These are phyloP conservation scores for Rhopalosiphum nymphaeae DNA, from an alignment of 2,888 invertebrate species.

Conservation along the genomic window DNA sequence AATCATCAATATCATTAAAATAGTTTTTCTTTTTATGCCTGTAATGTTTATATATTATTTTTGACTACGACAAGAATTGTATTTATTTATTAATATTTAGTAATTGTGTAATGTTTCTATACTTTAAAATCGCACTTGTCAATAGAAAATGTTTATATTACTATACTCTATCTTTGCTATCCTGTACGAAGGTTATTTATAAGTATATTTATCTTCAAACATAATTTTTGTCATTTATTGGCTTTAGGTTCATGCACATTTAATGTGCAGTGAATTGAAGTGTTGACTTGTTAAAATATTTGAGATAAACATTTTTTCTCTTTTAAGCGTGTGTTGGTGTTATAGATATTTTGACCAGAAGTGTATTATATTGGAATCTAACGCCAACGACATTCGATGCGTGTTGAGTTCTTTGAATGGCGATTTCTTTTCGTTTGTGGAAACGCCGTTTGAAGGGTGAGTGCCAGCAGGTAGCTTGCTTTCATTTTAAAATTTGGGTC, in stretches of 20 bases:
- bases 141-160: slow-evolving; percentile 16
- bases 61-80: neutral
- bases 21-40: neutral
- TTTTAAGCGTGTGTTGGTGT: neutral
- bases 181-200: neutral
- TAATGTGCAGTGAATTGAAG: slow-evolving; percentile 3
- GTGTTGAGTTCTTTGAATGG: neutral
- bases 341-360: slow-evolving; percentile 17
- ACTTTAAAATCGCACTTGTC: neutral
- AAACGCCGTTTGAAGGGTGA: slow-evolving; percentile 33
- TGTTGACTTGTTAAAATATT: slow-evolving; percentile 28
- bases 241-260: neutral
- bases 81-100: neutral
- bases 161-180: neutral
- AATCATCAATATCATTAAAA: neutral
- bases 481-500: slow-evolving; percentile 50
- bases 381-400: neutral
- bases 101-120: slow-evolving; percentile 1
- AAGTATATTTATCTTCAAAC: slow-evolving; percentile 22
- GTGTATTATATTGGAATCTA: neutral
- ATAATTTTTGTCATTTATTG: slow-evolving; percentile 25
- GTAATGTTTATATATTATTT: neutral
- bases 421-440: slow-evolving; percentile 52
- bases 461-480: slow-evolving; percentile 53
- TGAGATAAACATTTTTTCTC: slow-evolving; percentile 43